phyloP scores from a whole-genome alignment of 2,888 invertebrate genomes.

The Andrena marginata region DNA sequence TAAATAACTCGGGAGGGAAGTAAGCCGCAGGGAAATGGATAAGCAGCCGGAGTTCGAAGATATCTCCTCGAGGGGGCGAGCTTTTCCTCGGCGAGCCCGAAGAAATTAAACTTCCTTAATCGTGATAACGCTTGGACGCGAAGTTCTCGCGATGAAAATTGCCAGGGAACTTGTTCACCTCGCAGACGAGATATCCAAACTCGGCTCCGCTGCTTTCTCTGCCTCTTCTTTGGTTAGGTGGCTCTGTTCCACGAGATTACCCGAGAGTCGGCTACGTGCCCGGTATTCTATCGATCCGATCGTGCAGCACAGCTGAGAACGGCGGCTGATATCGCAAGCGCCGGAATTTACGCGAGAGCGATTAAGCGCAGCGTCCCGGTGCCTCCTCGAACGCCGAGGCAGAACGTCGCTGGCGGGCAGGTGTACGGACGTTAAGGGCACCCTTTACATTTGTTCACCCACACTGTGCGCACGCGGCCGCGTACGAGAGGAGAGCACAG shows the following conservation, averaged over 20 bases:
- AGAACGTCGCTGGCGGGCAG: slow-evolving; percentile 26
- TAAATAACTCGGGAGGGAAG: too few species aligned
- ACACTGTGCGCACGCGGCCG: slow-evolving; percentile 38
- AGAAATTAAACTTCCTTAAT: not conserved
- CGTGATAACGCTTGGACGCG: not conserved
- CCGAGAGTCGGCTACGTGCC: not conserved
- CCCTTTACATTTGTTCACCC: slow-evolving; percentile 70
- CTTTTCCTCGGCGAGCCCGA: not conserved
- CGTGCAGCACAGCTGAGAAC: not conserved
- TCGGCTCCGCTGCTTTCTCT: too few species aligned
- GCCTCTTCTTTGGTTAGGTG: too few species aligned
- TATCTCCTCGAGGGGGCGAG: not conserved
- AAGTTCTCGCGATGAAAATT: not conserved
- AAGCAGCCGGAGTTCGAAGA: not conserved
- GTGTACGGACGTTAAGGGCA: slow-evolving; percentile 66
- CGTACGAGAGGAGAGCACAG: slow-evolving; percentile 45
- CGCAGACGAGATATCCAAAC: not conserved
- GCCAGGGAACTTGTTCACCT: not conserved
- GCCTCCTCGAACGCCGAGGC: not conserved
- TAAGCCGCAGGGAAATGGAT: not conserved
- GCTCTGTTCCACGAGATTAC: too few species aligned
- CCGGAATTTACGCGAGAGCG: slow-evolving; percentile 29
- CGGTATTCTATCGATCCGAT: slow-evolving; percentile 22
- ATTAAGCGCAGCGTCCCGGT: slow-evolving; percentile 22
- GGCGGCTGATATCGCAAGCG: slow-evolving; percentile 35